These are phyloP conservation scores for Chlamydotis undulata DNA, from an alignment of 2,113 vertebrate species.

Conservation along the genomic window DNA sequence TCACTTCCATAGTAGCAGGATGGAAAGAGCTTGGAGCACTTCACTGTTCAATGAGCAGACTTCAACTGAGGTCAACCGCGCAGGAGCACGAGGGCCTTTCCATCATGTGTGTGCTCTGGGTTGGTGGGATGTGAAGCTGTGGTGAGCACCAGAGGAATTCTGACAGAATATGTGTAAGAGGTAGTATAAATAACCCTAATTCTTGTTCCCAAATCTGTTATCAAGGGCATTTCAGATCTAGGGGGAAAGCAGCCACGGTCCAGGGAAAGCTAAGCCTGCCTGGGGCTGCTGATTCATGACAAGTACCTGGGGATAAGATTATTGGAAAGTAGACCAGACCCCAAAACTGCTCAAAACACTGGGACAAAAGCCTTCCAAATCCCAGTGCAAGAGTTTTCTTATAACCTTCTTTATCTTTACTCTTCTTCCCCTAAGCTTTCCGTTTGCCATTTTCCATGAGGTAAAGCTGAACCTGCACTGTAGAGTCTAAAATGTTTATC, in stretches of 20 bases:
- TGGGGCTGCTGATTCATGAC: not conserved
- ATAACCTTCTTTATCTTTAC: not conserved
- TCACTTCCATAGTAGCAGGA: not conserved
- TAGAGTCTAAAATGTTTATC: not conserved
- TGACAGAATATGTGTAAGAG: not conserved
- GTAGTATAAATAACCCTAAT: not conserved
- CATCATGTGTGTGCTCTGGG: not conserved
- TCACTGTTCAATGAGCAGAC: not conserved
- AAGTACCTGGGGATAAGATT: not conserved
- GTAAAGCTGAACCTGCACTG: not conserved
- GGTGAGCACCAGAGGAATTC: not conserved
- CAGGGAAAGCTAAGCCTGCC: not conserved
- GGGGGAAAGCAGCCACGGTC: not conserved
- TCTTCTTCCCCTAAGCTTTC: not conserved
- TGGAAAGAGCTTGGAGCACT: not conserved
- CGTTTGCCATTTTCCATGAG: not conserved
- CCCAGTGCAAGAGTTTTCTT: not conserved
- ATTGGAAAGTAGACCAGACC: not conserved
- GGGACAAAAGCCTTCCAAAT: not conserved
- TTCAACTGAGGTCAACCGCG: not conserved
- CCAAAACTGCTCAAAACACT: not conserved
- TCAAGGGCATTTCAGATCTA: not conserved
- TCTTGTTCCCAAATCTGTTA: not conserved
- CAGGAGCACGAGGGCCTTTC: fast-evolving
- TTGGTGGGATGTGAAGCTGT: not conserved